phyloP scores from a whole-genome alignment of 2,888 invertebrate genomes.

The Timema cristinae region DNA sequence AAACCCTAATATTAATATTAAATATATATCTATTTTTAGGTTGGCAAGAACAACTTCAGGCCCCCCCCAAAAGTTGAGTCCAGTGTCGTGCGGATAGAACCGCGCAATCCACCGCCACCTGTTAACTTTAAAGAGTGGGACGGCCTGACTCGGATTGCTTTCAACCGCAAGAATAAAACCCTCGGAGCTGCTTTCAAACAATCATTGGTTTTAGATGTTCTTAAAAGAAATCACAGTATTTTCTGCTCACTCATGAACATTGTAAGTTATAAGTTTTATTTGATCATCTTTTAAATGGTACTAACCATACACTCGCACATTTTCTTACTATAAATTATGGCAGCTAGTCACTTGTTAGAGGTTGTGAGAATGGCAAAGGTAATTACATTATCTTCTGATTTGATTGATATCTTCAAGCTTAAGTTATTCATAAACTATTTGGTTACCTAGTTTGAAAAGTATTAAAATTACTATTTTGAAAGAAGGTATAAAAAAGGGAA shows the following conservation, averaged over 20 bases:
- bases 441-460: too few species aligned
- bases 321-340: too few species aligned
- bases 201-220: constrained; percentile 70
- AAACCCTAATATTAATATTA: constrained; percentile 15
- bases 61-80: constrained; percentile 99
- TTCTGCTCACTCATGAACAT: constrained; percentile 84
- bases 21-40: constrained; percentile 50
- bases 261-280: constrained; percentile 45
- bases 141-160: constrained; percentile 90
- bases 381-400: too few species aligned
- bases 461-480: too few species aligned
- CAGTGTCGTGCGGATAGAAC: constrained; percentile 95
- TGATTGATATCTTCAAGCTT: too few species aligned
- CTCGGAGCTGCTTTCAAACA: constrained; percentile 86
- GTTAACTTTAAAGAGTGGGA: constrained; percentile 99
- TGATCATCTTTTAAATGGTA: too few species aligned
- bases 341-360: too few species aligned
- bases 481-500: too few species aligned
- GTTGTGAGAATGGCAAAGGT: too few species aligned
- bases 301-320: too few species aligned
- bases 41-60: constrained; percentile 96
- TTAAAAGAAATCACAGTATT: constrained; percentile 88
- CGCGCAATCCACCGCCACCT: constrained; percentile 93
- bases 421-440: too few species aligned
- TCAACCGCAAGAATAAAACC: constrained; percentile 96